Percentiles rank a stretch among this genome's conserved stretches.
Evolutionary conservation across 2,113 vertebrate genomes (phyloP).

Genomic region (Pseudonaja textilis): DNA sequence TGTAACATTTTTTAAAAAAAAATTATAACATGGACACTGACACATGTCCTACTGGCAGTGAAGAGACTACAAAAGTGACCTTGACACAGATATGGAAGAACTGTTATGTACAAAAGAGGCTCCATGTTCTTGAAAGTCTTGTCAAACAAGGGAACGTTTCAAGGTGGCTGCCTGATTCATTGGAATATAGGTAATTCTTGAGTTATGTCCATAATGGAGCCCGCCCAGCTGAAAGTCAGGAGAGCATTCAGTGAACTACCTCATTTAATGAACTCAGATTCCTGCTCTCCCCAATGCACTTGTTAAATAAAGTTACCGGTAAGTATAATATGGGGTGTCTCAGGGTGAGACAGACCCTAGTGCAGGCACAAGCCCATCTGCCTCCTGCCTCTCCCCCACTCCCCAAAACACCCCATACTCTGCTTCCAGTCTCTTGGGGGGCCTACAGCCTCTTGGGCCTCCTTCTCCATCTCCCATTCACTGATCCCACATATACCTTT

Average conservation of each 20-base stretch:
- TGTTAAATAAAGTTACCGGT: not conserved
- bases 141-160: not conserved
- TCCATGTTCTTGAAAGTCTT: not conserved
- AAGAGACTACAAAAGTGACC: not conserved
- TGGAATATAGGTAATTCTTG: not conserved
- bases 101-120: not conserved
- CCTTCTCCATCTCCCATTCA: not conserved
- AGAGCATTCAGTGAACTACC: not conserved
- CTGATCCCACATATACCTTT: not conserved
- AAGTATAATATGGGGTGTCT: not conserved
- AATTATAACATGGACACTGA: not conserved
- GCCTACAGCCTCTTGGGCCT: not conserved
- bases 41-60: not conserved
- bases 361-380: too few species aligned
- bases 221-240: not conserved
- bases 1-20: not conserved
- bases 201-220: not conserved
- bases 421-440: not conserved
- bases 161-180: not conserved
- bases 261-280: not conserved
- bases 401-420: not conserved
- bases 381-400: too few species aligned
- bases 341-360: too few species aligned
- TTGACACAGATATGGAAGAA: not conserved
- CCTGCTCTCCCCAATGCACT: not conserved